phyloP scores from a whole-genome alignment of 1,140 invertebrate genomes.

The Brachionus paranguensis region DNA sequence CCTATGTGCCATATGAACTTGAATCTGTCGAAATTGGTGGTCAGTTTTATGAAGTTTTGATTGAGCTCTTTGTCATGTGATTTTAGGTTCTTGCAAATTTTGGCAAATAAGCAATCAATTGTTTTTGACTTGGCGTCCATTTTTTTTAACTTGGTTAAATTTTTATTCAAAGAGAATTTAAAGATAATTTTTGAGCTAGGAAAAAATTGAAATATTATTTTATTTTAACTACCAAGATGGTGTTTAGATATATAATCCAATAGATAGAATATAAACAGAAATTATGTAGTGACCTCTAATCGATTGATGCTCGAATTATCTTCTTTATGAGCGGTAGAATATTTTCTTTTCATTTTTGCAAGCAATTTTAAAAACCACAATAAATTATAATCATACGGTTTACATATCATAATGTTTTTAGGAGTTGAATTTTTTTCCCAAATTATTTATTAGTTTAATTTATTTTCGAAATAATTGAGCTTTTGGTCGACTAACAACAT shows the following conservation, averaged over 20 bases:
- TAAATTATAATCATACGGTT: no score
- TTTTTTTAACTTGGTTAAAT: neutral
- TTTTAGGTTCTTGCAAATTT: conserved; percentile 27
- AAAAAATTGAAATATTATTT: neutral
- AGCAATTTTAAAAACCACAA: neutral
- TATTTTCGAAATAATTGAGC: no score
- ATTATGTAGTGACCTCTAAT: conserved; percentile 19
- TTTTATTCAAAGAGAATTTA: neutral
- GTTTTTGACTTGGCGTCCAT: neutral
- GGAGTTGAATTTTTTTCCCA: no score
- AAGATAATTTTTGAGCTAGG: neutral
- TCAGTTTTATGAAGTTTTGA: conserved; percentile 32
- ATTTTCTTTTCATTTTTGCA: neutral
- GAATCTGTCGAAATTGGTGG: conserved; percentile 17
- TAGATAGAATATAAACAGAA: neutral
- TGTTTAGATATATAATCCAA: neutral
- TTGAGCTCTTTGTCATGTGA: conserved; percentile 16
- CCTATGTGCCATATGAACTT: conserved; percentile 36
- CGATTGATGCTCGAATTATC: neutral
- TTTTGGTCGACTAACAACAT: no score
- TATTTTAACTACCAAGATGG: neutral
- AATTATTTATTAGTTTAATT: no score
- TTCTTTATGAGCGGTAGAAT: neutral
- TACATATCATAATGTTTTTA: no score
- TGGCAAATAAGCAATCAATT: neutral